Percentiles rank a stretch among this genome's conserved stretches.
Evolutionary conservation across 2,888 invertebrate species (phyloP).

Genomic region (Muscina levida): DNA sequence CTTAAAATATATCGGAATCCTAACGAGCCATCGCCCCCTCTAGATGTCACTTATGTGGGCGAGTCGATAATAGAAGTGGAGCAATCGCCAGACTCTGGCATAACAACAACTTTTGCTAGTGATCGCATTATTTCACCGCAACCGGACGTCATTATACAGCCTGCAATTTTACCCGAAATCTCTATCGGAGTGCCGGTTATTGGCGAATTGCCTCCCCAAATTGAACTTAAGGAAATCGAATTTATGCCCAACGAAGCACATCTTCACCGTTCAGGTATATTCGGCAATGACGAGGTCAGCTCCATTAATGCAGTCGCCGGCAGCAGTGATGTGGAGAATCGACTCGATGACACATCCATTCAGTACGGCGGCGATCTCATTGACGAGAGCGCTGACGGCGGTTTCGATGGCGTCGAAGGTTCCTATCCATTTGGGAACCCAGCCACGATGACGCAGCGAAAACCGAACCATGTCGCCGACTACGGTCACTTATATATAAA

Average conservation of each 20-base stretch:
- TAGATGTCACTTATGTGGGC: constrained; percentile 79
- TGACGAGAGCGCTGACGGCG: constrained; percentile 74
- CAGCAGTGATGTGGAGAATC: constrained; percentile 67
- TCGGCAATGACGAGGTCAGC: constrained; percentile 66
- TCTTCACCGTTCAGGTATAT: constrained; percentile 66
- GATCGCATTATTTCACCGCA: constrained; percentile 58
- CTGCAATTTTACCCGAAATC: constrained; percentile 78
- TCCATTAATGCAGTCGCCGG: constrained; percentile 41
- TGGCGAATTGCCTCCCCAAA: constrained; percentile 79
- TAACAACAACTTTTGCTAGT: constrained; percentile 61
- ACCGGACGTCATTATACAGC: constrained; percentile 79
- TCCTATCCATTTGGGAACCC: constrained; percentile 79
- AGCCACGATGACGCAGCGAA: constrained; percentile 56
- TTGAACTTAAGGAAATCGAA: constrained; percentile 79
- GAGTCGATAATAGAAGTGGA: constrained; percentile 80
- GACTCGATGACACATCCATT: constrained; percentile 76
- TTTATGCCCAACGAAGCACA: constrained; percentile 76
- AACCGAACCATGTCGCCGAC: constrained; percentile 67
- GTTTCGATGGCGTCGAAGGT: constrained; percentile 77
- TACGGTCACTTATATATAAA: constrained; percentile 70
- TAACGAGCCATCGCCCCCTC: constrained; percentile 71
- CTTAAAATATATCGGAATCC: constrained; percentile 75
- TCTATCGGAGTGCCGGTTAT: constrained; percentile 80
- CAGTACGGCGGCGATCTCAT: constrained; percentile 79
- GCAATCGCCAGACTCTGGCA: constrained; percentile 66